Conservation (phyloP, 2,888 invertebrate species). For the Sinhomidia bicolor region DNA sequence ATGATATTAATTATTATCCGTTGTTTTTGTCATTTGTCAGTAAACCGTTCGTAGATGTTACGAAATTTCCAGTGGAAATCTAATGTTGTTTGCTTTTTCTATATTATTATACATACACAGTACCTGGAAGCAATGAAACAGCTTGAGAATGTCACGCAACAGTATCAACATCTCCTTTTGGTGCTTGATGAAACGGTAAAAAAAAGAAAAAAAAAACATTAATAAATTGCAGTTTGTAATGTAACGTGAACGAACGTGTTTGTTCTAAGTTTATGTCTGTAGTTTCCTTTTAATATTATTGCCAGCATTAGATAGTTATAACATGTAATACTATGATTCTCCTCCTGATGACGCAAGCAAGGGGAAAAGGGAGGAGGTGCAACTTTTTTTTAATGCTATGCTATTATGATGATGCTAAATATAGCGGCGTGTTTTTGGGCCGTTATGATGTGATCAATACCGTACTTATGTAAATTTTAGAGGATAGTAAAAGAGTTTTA, state of each 20-base stretch:
- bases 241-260: too few relatives aligned
- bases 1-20: too few relatives aligned
- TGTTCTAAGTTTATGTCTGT: too few relatives aligned
- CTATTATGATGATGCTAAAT: not conserved
- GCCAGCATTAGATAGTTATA: too few relatives aligned
- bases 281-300: too few relatives aligned
- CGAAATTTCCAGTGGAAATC: too few relatives aligned
- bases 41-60: too few relatives aligned
- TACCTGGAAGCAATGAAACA: slow-evolving; percentile 94
- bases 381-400: not conserved
- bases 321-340: not conserved
- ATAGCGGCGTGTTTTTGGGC: not conserved
- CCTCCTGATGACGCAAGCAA: not conserved
- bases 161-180: slow-evolving; percentile 91
- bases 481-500: not conserved
- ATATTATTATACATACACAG: too few relatives aligned
- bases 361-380: not conserved
- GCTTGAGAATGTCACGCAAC: slow-evolving; percentile 94
- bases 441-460: not conserved
- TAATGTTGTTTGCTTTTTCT: too few relatives aligned
- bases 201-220: not conserved
- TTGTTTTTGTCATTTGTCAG: too few relatives aligned
- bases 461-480: slow-evolving; percentile 6
- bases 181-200: slow-evolving; percentile 89
- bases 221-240: not conserved